Conservation (phyloP, 1,140 invertebrate genomes). For the Delia radicum region DNA sequence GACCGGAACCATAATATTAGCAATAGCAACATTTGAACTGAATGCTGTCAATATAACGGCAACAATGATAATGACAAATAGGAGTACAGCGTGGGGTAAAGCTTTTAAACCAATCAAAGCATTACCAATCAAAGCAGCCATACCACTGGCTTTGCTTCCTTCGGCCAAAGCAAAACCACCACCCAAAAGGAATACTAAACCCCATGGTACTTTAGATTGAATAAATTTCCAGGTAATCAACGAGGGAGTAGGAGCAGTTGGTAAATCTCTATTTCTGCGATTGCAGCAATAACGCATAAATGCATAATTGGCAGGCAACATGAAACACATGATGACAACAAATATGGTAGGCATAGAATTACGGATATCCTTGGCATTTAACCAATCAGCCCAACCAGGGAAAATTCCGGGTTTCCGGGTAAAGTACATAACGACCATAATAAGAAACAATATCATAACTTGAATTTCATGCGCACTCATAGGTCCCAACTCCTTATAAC, state of each 20-base stretch:
- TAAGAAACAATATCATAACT: constrained; percentile 75
- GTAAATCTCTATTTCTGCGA: constrained; percentile 56
- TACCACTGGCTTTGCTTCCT: constrained; percentile 73
- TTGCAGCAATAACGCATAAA: constrained; percentile 68
- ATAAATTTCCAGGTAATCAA: constrained; percentile 78
- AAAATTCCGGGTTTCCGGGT: constrained; percentile 73
- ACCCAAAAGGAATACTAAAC: constrained; percentile 72
- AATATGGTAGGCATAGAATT: constrained; percentile 83
- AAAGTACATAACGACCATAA: constrained; percentile 83
- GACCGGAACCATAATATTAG: constrained; percentile 79
- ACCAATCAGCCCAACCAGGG: constrained; percentile 42
- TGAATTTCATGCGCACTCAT: constrained; percentile 79
- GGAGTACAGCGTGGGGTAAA: constrained; percentile 60
- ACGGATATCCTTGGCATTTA: constrained; percentile 60
- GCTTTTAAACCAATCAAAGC: constrained; percentile 62
- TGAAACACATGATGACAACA: constrained; percentile 77
- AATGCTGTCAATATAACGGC: constrained; percentile 73
- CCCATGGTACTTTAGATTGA: constrained; percentile 77
- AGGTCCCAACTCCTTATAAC: constrained; percentile 76
- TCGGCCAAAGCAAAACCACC: constrained; percentile 88
- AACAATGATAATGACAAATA: constrained; percentile 62
- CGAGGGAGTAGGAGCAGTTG: constrained; percentile 63
- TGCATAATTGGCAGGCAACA: constrained; percentile 75
- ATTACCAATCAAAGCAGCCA: constrained; percentile 72
- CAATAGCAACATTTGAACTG: constrained; percentile 80